These are phyloP conservation scores for Drosophila bifasciata DNA, from an alignment of 1,140 invertebrate species.

Conservation along the genomic window DNA sequence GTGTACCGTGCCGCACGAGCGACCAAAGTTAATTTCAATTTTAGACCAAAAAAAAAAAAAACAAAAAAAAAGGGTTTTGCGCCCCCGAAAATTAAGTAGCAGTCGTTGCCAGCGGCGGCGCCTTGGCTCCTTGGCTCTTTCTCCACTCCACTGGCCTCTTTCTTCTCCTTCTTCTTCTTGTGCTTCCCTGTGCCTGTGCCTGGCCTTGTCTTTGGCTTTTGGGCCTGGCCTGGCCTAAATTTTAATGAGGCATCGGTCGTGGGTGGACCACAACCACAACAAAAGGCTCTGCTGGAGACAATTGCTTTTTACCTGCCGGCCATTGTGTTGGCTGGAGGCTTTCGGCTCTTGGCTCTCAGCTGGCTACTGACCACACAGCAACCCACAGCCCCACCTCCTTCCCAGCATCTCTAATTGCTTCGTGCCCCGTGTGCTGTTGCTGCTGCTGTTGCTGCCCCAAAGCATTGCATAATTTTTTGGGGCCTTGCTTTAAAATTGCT, in stretches of 20 bases:
- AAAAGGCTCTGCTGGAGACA: constrained; percentile 73
- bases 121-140: neutral
- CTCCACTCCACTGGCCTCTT: neutral
- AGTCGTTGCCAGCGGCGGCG: constrained; percentile 21
- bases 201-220: constrained; percentile 8
- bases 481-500: constrained; percentile 64
- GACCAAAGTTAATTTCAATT: constrained; percentile 80
- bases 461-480: constrained; percentile 74
- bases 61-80: constrained; percentile 59
- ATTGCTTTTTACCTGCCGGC: constrained; percentile 79
- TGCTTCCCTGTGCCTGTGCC: too few species aligned
- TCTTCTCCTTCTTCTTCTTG: too few species aligned
- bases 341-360: too few species aligned
- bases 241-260: constrained; percentile 73
- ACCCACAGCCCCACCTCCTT: too few species aligned
- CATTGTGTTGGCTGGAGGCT: constrained; percentile 45
- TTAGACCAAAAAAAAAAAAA: constrained; percentile 59
- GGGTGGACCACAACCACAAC: constrained; percentile 66
- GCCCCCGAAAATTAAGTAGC: constrained; percentile 55
- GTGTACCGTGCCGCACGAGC: constrained; percentile 32
- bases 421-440: constrained; percentile 8
- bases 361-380: constrained; percentile 17
- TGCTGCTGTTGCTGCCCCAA: constrained; percentile 18
- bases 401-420: constrained; percentile 74
- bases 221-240: constrained; percentile 73